phyloP scores from a whole-genome alignment of 2,113 vertebrate genomes.

The Aptenodytes patagonicus region DNA sequence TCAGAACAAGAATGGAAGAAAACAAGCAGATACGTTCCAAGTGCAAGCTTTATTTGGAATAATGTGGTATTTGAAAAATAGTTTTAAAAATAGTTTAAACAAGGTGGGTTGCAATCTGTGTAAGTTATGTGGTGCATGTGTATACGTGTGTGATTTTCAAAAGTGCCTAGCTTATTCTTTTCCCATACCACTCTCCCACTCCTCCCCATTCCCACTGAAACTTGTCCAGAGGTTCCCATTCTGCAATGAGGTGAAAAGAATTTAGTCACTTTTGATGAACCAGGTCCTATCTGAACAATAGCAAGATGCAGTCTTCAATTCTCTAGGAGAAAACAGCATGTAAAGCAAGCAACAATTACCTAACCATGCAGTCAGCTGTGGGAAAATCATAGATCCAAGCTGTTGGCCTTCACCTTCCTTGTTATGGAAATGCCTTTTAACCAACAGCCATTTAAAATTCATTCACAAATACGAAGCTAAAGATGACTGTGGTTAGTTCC shows the following conservation, averaged over 20 bases:
- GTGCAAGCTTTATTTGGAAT: neutral
- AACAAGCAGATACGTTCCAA: neutral
- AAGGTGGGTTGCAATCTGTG: neutral
- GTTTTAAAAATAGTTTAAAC: neutral
- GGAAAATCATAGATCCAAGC: neutral
- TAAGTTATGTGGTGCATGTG: neutral
- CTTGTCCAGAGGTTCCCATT: neutral
- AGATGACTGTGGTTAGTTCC: neutral
- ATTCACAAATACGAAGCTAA: neutral
- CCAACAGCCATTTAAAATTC: neutral
- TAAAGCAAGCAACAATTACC: neutral
- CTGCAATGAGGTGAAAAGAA: neutral
- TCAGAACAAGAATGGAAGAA: neutral
- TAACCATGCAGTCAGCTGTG: neutral
- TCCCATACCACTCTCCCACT: neutral
- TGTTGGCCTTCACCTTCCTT: neutral
- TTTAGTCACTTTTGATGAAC: neutral
- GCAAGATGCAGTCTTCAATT: neutral
- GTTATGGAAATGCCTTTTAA: neutral
- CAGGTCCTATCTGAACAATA: neutral
- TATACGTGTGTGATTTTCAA: neutral
- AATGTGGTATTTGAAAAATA: neutral
- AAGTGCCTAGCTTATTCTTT: neutral
- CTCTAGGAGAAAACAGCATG: neutral
- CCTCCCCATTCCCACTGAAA: neutral